Conservation (phyloP, 1,140 invertebrate genomes). For the Drosophila asahinai region DNA sequence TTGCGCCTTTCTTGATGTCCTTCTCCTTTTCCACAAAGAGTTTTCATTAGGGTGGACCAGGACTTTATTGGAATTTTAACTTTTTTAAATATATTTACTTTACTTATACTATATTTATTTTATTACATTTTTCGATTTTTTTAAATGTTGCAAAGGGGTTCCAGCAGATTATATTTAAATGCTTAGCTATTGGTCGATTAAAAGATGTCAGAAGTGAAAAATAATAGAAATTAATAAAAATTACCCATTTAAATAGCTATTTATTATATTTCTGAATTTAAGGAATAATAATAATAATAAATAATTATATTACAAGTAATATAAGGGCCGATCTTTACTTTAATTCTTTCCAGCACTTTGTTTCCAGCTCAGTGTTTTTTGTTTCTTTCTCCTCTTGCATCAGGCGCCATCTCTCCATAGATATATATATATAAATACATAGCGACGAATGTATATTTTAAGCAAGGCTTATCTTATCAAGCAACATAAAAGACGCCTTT, state of each 20-base stretch:
- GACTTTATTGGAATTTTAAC: no score
- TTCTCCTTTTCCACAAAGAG: constrained; percentile 27
- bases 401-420: constrained; percentile 17
- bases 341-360: not conserved
- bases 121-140: no score
- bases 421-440: constrained; percentile 22
- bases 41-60: constrained; percentile 14
- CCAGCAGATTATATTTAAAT: no score
- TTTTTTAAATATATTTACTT: not conserved
- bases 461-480: constrained; percentile 82
- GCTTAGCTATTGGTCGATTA: no score
- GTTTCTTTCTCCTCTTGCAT: constrained; percentile 3
- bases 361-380: not conserved
- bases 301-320: not conserved
- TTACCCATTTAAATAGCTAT: not conserved
- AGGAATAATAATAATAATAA: no score
- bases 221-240: not conserved
- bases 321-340: not conserved
- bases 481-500: constrained; percentile 80
- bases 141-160: no score
- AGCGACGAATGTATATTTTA: constrained; percentile 76
- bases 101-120: no score
- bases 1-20: constrained; percentile 60
- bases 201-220: no score
- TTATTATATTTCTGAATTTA: no score